A percentile compares a stretch with the other conserved stretches of the same genome.
These are phyloP conservation scores for Trematomus bernacchii DNA, from an alignment of 2,797 vertebrate species.

Conservation along the genomic window DNA sequence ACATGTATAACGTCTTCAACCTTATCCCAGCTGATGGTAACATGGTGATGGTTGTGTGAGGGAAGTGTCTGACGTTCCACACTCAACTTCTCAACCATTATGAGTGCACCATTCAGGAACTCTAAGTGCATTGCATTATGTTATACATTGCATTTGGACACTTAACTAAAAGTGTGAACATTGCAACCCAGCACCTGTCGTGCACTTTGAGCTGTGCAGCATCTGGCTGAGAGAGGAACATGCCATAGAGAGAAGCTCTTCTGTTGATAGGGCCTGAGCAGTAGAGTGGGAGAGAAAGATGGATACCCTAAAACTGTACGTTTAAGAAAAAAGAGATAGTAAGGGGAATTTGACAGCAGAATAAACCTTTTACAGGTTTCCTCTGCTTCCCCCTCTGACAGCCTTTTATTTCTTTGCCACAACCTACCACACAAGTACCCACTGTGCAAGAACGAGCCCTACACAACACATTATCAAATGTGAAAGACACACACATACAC, in stretches of 20 bases:
- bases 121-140: too few relatives aligned
- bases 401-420: conserved; percentile 23
- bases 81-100: too few relatives aligned
- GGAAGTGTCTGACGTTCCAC: too few relatives aligned
- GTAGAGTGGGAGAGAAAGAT: neutral
- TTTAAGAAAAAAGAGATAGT: neutral
- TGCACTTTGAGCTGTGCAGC: neutral
- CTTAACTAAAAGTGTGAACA: too few relatives aligned
- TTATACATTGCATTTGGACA: too few relatives aligned
- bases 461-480: neutral
- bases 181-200: neutral
- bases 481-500: neutral
- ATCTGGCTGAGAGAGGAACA: neutral
- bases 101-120: too few relatives aligned
- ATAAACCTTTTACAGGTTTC: conserved; percentile 17
- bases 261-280: neutral
- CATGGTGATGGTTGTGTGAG: too few relatives aligned
- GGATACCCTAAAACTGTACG: neutral
- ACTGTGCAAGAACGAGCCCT: conserved; percentile 17
- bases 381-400: conserved; percentile 24
- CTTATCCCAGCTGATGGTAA: too few relatives aligned
- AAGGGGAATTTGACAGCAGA: neutral
- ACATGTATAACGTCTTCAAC: too few relatives aligned
- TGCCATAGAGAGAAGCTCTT: neutral
- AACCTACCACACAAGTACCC: conserved; percentile 10